Percentiles rank a stretch among this genome's conserved stretches.
Evolutionary conservation across 1,140 invertebrate species (phyloP).

Genomic region (Colletes gigas): DNA sequence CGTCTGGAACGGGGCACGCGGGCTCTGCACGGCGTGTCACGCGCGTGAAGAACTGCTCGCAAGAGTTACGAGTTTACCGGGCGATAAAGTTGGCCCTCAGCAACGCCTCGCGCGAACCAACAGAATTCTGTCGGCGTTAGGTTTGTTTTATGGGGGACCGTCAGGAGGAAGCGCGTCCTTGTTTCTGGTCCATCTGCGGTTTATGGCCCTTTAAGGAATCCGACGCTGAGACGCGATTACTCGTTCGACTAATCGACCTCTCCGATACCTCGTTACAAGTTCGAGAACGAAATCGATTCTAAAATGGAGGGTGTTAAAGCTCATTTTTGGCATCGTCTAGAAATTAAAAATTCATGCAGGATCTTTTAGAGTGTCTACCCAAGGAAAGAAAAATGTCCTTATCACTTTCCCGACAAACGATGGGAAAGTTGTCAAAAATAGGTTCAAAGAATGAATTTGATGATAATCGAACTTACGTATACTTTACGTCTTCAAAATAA

Average conservation of each 20-base stretch:
- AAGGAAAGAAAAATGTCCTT: no score
- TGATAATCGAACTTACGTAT: no score
- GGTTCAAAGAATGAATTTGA: no score
- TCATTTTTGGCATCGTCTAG: no score
- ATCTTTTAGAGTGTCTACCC: no score
- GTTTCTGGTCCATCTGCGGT: constrained; percentile 78
- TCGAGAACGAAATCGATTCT: neutral
- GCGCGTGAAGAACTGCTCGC: constrained; percentile 73
- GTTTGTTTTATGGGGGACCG: constrained; percentile 77
- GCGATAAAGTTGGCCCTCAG: constrained; percentile 76
- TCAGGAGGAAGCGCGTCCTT: constrained; percentile 72
- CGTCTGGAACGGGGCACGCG: constrained; percentile 20
- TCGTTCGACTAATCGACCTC: neutral
- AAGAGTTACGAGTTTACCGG: constrained; percentile 80
- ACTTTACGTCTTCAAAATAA: no score
- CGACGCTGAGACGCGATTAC: constrained; percentile 61
- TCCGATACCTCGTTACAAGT: neutral
- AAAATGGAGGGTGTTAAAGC: no score
- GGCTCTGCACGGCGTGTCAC: constrained; percentile 45
- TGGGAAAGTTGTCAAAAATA: no score
- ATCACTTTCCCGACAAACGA: no score
- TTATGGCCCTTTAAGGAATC: constrained; percentile 79
- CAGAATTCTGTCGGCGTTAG: constrained; percentile 77
- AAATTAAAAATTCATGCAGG: no score
- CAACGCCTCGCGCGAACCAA: constrained; percentile 74